phyloP scores from a whole-genome alignment of 2,888 invertebrate genomes.

The Lycaena phlaeas region DNA sequence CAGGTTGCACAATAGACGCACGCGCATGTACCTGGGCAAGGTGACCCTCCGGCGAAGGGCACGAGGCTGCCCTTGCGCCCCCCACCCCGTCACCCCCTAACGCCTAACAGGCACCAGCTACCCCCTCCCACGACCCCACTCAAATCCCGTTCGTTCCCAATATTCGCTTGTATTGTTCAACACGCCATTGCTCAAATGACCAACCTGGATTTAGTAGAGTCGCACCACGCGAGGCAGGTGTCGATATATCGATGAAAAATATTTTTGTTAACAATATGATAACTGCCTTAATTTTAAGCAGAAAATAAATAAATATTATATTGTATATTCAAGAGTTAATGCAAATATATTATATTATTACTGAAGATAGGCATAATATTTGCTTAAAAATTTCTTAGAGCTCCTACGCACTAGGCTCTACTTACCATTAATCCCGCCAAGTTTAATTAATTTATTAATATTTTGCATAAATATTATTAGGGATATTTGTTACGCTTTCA shows the following conservation, averaged over 20 bases:
- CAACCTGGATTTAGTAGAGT: constrained; percentile 22
- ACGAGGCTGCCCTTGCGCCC: constrained; percentile 54
- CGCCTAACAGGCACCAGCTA: too few species aligned
- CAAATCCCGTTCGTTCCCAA: constrained; percentile 22
- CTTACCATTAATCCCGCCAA: too few species aligned
- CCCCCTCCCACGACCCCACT: constrained; percentile 12
- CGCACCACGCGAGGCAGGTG: not conserved
- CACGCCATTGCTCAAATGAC: constrained; percentile 60
- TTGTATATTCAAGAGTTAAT: too few species aligned
- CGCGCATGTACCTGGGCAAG: constrained; percentile 64
- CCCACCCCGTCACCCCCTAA: constrained; percentile 28
- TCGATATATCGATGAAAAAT: not conserved
- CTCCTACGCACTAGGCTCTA: too few species aligned
- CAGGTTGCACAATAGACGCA: constrained; percentile 66
- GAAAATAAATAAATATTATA: too few species aligned
- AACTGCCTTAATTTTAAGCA: constrained; percentile 1
- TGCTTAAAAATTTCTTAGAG: too few species aligned
- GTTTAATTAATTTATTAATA: too few species aligned
- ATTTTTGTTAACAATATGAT: not conserved
- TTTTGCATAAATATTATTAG: too few species aligned
- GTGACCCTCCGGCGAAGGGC: constrained; percentile 66
- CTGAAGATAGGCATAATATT: too few species aligned
- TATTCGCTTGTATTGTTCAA: constrained; percentile 53
- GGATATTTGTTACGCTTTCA: too few species aligned
- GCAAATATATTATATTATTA: too few species aligned